Conservation (phyloP, 2,113 vertebrate genomes). For the Lophochroa leadbeateri region DNA sequence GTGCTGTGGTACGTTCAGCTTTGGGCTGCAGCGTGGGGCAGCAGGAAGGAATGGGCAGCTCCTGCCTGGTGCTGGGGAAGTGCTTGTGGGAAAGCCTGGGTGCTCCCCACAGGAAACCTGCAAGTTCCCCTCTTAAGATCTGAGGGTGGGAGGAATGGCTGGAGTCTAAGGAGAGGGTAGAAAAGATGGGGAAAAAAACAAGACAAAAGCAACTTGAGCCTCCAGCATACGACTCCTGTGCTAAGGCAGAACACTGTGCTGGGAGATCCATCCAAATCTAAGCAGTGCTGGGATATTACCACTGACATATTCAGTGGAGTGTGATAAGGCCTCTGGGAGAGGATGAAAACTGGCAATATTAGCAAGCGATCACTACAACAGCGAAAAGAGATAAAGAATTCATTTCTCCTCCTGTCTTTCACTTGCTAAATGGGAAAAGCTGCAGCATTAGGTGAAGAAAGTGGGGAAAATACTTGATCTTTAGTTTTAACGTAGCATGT, state of each 20-base stretch:
- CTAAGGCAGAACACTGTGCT: neutral
- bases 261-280: neutral
- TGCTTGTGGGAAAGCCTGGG: neutral
- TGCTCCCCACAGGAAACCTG: neutral
- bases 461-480: neutral
- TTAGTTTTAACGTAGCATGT: neutral
- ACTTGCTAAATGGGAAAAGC: neutral
- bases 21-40: accelerated
- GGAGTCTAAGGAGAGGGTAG: neutral
- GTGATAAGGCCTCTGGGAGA: neutral
- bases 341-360: neutral
- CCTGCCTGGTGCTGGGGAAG: neutral
- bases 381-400: neutral
- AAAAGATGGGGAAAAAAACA: accelerated
- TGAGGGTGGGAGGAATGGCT: neutral
- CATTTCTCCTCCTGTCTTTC: neutral
- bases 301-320: neutral
- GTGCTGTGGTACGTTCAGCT: accelerated
- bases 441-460: neutral
- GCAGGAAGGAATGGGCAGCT: accelerated
- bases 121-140: accelerated
- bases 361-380: neutral
- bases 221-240: accelerated
- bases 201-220: neutral
- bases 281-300: neutral